Evolutionary conservation across 2,113 vertebrate species (phyloP).

Genomic region (Axis porcinus): DNA sequence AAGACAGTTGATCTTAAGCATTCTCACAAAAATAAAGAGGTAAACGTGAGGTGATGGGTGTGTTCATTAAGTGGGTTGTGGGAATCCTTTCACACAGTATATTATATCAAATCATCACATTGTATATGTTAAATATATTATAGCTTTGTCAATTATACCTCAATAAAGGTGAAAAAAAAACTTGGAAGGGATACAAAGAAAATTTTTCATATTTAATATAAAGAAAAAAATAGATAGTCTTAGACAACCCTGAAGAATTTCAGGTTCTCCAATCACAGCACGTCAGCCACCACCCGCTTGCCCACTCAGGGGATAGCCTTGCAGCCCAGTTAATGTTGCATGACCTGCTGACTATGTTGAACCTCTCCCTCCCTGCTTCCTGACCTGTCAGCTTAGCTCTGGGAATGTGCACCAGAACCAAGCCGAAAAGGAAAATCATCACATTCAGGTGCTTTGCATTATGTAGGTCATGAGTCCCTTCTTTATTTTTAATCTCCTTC

Average conservation of each 20-base stretch:
- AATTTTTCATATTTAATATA: background rate
- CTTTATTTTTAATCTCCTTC: slow-evolving; percentile 15
- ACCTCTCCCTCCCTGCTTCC: background rate
- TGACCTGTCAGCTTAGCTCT: background rate
- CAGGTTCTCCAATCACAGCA: background rate
- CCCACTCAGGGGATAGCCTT: background rate
- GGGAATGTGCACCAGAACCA: background rate
- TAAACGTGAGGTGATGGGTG: background rate
- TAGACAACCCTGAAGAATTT: background rate
- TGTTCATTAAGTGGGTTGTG: background rate
- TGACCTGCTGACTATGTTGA: background rate
- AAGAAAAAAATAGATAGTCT: background rate
- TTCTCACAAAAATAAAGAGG: background rate
- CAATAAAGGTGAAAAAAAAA: background rate
- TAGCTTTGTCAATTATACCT: background rate
- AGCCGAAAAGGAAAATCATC: background rate
- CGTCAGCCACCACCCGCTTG: background rate
- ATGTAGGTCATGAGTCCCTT: background rate
- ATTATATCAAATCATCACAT: background rate
- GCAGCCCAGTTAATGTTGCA: background rate
- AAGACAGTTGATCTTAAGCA: background rate
- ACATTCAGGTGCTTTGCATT: background rate
- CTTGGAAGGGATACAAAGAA: background rate
- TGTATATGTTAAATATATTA: background rate
- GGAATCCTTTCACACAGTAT: background rate